phyloP scores from a whole-genome alignment of 2,113 vertebrate species.

The Chunga burmeisteri region DNA sequence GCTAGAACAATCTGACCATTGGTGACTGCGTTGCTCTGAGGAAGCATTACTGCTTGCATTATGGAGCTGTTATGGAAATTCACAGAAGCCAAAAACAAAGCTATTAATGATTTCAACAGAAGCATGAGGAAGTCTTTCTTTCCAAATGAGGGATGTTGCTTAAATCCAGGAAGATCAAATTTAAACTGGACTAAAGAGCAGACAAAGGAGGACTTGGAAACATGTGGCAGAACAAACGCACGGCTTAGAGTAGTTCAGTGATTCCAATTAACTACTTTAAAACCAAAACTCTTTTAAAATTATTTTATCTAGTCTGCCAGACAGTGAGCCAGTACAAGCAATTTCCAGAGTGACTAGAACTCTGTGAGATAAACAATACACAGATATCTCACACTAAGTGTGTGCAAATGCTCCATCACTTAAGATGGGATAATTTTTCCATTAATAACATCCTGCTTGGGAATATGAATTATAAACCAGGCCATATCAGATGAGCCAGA shows the following conservation, averaged over 20 bases:
- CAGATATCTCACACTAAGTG: not conserved
- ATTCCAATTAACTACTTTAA: not conserved
- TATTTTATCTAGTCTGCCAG: not conserved
- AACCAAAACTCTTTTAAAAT: not conserved
- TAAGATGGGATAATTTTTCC: not conserved
- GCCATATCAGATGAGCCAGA: not conserved
- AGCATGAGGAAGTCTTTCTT: constrained; percentile 33
- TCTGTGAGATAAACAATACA: not conserved
- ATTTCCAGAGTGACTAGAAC: not conserved
- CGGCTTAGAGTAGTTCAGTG: not conserved
- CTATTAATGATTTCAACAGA: constrained; percentile 39
- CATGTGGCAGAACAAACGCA: not conserved
- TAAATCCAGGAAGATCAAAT: constrained; percentile 49
- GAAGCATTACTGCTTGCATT: not conserved
- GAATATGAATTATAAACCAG: not conserved
- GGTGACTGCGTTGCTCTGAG: not conserved
- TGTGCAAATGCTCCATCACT: not conserved
- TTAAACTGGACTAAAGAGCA: constrained; percentile 59
- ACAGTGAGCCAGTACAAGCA: not conserved
- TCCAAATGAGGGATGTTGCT: constrained; percentile 57
- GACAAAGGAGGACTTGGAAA: not conserved
- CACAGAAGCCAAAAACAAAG: constrained; percentile 35
- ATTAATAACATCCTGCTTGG: not conserved
- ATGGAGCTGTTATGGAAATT: constrained; percentile 31
- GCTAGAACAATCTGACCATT: not conserved